Percentiles rank a stretch among this genome's conserved stretches.
phyloP scores from a whole-genome alignment of 2,113 vertebrate species.

The Corythornis madagascariensis region DNA sequence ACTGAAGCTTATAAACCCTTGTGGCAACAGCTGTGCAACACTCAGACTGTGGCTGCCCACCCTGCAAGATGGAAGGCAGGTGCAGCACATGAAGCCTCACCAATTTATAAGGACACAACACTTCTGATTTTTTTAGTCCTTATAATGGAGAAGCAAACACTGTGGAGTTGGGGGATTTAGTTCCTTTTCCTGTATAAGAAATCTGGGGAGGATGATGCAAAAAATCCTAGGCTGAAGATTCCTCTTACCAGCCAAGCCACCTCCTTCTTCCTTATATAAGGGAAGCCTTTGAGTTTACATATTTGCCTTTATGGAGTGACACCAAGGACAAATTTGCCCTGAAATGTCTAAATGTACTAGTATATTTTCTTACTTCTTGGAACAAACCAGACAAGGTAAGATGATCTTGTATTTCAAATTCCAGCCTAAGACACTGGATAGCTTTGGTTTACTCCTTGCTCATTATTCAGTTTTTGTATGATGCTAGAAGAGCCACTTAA shows the following conservation, averaged over 20 bases:
- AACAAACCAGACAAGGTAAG: neutral
- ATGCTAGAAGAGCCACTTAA: neutral
- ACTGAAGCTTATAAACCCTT: neutral
- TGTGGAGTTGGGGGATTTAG: accelerated
- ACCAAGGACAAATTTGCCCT: neutral
- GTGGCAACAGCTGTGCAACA: neutral
- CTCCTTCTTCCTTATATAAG: neutral
- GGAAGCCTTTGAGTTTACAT: neutral
- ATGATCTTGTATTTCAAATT: neutral
- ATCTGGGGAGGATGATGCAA: neutral
- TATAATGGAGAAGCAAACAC: neutral
- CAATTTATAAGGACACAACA: neutral
- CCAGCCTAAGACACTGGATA: neutral
- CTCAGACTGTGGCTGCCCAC: neutral
- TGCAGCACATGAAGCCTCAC: neutral
- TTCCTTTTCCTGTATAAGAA: neutral
- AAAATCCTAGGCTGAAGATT: neutral
- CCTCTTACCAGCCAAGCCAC: neutral
- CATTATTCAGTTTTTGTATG: neutral
- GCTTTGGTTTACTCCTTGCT: neutral
- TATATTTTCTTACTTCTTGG: neutral
- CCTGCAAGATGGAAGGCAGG: neutral
- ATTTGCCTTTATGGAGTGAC: neutral
- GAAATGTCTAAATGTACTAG: neutral
- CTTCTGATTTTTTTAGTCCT: neutral